Base-by-base conservation (phyloP, 2,113 vertebrate species). In the Scartelaos histophorus region DNA sequence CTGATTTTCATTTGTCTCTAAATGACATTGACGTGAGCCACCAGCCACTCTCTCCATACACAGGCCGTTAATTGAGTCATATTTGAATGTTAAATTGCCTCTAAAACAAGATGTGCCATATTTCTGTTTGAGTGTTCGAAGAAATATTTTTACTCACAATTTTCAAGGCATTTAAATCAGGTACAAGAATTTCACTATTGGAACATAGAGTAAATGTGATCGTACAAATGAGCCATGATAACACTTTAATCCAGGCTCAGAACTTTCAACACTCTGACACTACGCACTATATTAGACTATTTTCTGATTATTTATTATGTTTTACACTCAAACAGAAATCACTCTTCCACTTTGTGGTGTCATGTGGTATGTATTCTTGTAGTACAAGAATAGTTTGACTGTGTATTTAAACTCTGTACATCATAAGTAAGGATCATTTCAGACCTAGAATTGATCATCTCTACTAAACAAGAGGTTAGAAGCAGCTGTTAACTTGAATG, bases 41-140 rank as follows among this genome's bases (percentile, higher is more conserved):
- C 22, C 22, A 17, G 49, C 16, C 5, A 3, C 16, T 16, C 19
- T 6, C 17, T 54, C 51, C 51, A 54, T 19, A 10, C 7, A 54
- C 2, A 7, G 25, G 1, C 13, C 66, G 21, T 22, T 29, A 4
- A 7, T 46, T 69, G 71, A 58, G 49, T 70, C 3, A 12, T 70
- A 13, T 76, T 67, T 10, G n/a, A 79, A 69, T 38, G 60, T 13
- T 53, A 65, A 51, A 74, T 75, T 13, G 62, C 51, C 22, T 21
- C 47, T 71, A 51, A 67, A 46, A 69, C 71, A 24, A 62, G 46
- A 61, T 64, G 1, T 60, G 67, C 24, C 3, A 13, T 74, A 64
- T 38, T 61, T 54, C 24, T 15, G 25, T 35, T n/a, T 60, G 53
- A 16, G 29, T 45, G 9, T 29, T 0, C 5, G 4, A 13, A 5